A percentile compares a stretch with the other conserved stretches of the same genome.
Evolutionary conservation across 2,113 vertebrate genomes (phyloP).

Genomic region (Aphyosemion australe): DNA sequence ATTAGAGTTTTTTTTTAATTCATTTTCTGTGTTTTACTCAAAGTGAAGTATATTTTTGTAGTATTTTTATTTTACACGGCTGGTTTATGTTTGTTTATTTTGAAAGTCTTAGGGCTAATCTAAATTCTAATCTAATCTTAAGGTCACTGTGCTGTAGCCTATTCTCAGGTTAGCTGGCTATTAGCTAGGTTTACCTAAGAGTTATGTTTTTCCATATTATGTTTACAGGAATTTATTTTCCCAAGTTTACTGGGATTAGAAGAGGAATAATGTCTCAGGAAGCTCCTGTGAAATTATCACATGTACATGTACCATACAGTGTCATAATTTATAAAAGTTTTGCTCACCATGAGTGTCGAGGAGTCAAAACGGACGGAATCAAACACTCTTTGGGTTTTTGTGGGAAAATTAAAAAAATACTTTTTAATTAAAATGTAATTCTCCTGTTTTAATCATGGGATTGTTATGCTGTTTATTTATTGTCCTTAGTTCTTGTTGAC

Average conservation of each 20-base stretch:
- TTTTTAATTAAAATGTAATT: not conserved
- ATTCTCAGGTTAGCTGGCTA: constrained; percentile 38
- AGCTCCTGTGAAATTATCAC: constrained; percentile 22
- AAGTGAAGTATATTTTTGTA: constrained; percentile 28
- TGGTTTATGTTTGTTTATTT: constrained; percentile 34
- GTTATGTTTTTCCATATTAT: constrained; percentile 9
- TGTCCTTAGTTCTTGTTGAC: not conserved
- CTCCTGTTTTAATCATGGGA: too few species aligned
- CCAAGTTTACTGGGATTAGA: constrained; percentile 14
- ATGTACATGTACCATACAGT: not conserved
- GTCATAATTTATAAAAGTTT: not conserved
- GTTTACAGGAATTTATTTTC: constrained; percentile 38
- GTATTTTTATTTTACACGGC: not conserved
- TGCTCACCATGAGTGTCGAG: constrained; percentile 8
- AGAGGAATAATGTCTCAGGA: constrained; percentile 54
- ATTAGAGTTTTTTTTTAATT: not conserved
- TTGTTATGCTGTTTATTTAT: not conserved
- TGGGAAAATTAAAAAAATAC: constrained; percentile 37
- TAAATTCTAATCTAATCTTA: constrained; percentile 21
- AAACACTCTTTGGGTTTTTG: constrained; percentile 13
- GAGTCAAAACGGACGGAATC: constrained; percentile 27
- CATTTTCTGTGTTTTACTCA: constrained; percentile 22
- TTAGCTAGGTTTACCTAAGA: constrained; percentile 19
- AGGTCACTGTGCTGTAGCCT: constrained; percentile 14
- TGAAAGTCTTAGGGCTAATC: constrained; percentile 1